Conservation (phyloP, 2,113 vertebrate genomes). For the Heteronetta atricapilla region DNA sequence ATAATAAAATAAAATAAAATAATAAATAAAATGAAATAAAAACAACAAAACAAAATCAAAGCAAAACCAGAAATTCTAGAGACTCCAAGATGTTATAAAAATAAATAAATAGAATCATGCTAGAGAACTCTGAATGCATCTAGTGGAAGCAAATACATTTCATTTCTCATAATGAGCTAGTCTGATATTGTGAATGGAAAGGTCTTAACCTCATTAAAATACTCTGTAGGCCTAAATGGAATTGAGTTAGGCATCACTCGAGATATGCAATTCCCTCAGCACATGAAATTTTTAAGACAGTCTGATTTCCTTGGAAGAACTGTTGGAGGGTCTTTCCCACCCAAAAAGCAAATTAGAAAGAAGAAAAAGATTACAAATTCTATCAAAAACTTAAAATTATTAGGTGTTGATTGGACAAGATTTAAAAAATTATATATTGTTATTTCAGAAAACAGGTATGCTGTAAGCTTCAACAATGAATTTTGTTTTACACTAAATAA, state of each 20-base stretch:
- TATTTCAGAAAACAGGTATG: background rate
- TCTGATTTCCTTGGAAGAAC: constrained; percentile 16
- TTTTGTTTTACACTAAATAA: background rate
- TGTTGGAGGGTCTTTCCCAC: background rate
- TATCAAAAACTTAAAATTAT: background rate
- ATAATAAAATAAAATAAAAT: no score
- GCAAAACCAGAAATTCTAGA: background rate
- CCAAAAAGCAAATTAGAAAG: background rate
- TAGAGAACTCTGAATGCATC: constrained; percentile 22
- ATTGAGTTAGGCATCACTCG: constrained; percentile 1
- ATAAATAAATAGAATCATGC: background rate
- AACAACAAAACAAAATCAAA: no score
- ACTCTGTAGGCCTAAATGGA: background rate
- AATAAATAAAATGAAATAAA: no score
- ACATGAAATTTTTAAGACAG: constrained; percentile 10
- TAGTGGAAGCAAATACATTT: constrained; percentile 38
- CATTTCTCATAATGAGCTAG: background rate
- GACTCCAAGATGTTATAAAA: background rate
- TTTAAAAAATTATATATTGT: background rate
- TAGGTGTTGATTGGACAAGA: background rate
- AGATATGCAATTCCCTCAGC: constrained; percentile 10
- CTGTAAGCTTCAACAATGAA: background rate
- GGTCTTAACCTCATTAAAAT: constrained; percentile 60
- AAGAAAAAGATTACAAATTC: background rate
- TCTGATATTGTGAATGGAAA: constrained; percentile 23